Evolutionary conservation across 2,888 invertebrate species (phyloP), one percentile per base, ranked within the genome.

Genomic region (Drosophila picticornis): DNA sequence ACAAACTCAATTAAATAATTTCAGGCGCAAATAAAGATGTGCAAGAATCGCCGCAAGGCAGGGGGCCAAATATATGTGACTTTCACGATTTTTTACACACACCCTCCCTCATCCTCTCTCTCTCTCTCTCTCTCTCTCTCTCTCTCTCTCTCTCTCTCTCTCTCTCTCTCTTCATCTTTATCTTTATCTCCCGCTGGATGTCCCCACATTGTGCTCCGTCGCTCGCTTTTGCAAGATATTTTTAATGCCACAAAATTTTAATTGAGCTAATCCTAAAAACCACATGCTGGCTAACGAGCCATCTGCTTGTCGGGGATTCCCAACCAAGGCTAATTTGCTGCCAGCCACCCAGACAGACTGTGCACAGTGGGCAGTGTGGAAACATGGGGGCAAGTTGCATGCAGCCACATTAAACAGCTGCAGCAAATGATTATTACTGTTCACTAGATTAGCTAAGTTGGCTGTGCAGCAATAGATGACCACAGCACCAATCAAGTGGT

Each of bases 1-100:
- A 90, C 90, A 87, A 87, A 90, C 87, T 88, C 86, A 87, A 90
- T 87, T 87, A 87, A 90, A 90, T 90, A 90, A 88, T 87, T 88
- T 82, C 75, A 75, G 78, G 79, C 80, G 61, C 77, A 90, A 85
- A 90, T 85, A 87, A 90, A 90, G 75, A 90, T 88, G 80, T 80
- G 78, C 60, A 55, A 65, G 75, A 61, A 70, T 50, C 31, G 29
- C n/a, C 29, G 55, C 4, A 48, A 25, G 9, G 19, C 25, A 22
- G 19, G 19, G 55, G 51, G 50, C 38, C 6, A 22, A 71, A 65
- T 68, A 67, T 53, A 77, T 77, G 69, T 67, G 75, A 69, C 66
- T 84, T 74, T 67, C 56, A 64, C 68, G 69, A 51, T 62, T 67
- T 75, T 67, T 77, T 71, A 52, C 48, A 43, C 25, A 48, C 59